These are phyloP conservation scores for Eubasilissa splendida DNA, from an alignment of 2,888 invertebrate genomes.

Conservation along the genomic window DNA sequence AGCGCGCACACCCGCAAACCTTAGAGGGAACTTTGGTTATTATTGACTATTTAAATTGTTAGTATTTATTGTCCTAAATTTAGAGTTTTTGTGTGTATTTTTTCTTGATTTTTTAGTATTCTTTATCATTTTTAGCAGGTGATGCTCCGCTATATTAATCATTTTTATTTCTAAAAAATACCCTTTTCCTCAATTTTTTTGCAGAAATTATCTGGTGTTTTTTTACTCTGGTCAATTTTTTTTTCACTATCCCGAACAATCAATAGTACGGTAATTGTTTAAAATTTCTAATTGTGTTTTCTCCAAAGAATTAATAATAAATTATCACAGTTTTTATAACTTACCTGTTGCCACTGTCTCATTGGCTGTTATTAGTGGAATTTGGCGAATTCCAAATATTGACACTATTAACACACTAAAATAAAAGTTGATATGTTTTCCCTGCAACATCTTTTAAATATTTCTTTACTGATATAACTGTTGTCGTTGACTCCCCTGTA, in stretches of 20 bases:
- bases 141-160: too few species aligned
- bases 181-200: too few species aligned
- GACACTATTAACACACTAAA: constrained; percentile 5
- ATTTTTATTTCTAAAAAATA: too few species aligned
- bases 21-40: too few species aligned
- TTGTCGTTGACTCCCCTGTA: neutral
- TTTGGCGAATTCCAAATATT: constrained; percentile 35
- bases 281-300: neutral
- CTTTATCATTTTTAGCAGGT: constrained; percentile 3
- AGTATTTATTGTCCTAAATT: neutral
- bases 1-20: too few species aligned
- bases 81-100: too few species aligned
- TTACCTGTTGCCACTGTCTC: constrained; percentile 40
- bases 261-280: neutral
- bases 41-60: too few species aligned
- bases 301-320: neutral
- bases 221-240: too few species aligned
- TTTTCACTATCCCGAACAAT: too few species aligned
- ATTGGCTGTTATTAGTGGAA: constrained; percentile 36
- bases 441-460: constrained; percentile 1
- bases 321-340: too few species aligned
- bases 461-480: neutral
- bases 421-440: constrained; percentile 14
- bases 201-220: too few species aligned
- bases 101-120: neutral